Evolutionary conservation across 92 coral and sea anemone genomes (phyloP).

Genomic region (Pocillopora grandis): DNA sequence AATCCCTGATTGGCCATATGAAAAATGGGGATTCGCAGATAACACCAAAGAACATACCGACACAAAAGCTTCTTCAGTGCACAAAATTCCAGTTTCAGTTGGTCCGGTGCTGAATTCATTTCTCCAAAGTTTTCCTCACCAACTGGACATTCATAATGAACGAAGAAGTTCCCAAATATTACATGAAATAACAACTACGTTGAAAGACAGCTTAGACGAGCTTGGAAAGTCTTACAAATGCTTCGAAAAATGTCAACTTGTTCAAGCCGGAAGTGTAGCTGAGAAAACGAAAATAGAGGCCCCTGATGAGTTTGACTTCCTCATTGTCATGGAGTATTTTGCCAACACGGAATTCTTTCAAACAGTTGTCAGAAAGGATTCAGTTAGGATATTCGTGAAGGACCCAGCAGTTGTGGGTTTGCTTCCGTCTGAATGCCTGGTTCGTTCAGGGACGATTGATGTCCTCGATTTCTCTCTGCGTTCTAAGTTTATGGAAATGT

Average conservation of each 20-base stretch:
- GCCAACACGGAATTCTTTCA: conserved; percentile 41
- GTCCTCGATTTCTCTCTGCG: conserved; percentile 37
- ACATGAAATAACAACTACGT: conserved; percentile 34
- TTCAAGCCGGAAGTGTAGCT: conserved; percentile 62
- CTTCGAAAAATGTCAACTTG: conserved; percentile 55
- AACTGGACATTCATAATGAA: conserved; percentile 38
- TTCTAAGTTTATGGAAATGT: conserved; percentile 48
- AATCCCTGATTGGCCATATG: conserved; percentile 43
- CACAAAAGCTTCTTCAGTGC: neutral
- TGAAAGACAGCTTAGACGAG: conserved; percentile 33
- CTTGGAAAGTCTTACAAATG: conserved; percentile 58
- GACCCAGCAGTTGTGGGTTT: conserved; percentile 36
- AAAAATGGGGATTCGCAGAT: conserved; percentile 32
- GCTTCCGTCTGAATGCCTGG: conserved; percentile 18
- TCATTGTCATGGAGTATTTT: conserved; percentile 40
- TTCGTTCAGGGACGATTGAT: neutral
- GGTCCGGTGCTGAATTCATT: conserved; percentile 47
- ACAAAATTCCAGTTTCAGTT: conserved; percentile 38
- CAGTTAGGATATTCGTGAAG: conserved; percentile 38
- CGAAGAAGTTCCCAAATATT: conserved; percentile 14
- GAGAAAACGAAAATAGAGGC: conserved; percentile 59
- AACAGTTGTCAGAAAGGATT: conserved; percentile 29
- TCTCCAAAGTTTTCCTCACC: conserved; percentile 29
- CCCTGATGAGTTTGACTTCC: conserved; percentile 50
- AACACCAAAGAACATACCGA: neutral